Evolutionary conservation across 2,113 vertebrate genomes (phyloP).

Genomic region (Andinoacara biseriatus): DNA sequence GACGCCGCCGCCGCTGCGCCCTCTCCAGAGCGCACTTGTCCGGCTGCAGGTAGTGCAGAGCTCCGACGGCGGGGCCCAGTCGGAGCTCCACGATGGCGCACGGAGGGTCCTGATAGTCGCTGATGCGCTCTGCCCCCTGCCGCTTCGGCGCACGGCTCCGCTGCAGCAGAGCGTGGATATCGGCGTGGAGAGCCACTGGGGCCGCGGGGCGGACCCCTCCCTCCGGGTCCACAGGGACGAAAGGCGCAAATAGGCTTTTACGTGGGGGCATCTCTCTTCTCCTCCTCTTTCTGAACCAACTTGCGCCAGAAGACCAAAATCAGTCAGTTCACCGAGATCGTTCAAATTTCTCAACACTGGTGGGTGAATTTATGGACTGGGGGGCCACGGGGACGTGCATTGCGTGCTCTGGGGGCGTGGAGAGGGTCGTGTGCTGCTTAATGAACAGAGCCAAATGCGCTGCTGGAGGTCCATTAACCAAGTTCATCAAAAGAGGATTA

Average conservation of each 20-base stretch:
- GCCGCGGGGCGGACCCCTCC: conserved; percentile 12
- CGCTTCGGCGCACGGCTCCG: conserved; percentile 44
- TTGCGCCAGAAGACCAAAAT: not conserved
- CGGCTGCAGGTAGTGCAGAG: conserved; percentile 63
- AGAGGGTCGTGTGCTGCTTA: conserved; percentile 77
- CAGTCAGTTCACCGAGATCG: not conserved
- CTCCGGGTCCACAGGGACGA: conserved; percentile 34
- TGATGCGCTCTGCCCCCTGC: conserved; percentile 2
- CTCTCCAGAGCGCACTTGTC: conserved; percentile 64
- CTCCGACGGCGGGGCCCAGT: conserved; percentile 41
- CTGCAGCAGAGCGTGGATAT: conserved; percentile 59
- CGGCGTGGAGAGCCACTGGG: conserved; percentile 24
- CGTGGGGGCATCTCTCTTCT: conserved; percentile 59
- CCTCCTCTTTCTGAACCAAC: not conserved
- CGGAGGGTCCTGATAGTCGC: conserved; percentile 49
- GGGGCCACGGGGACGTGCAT: conserved; percentile 22
- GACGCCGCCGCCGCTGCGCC: conserved; percentile 76
- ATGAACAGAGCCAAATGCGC: conserved; percentile 69
- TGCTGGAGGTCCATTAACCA: conserved; percentile 76
- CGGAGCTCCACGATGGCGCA: conserved; percentile 74
- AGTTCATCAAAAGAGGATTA: conserved; percentile 86
- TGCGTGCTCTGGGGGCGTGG: conserved; percentile 73
- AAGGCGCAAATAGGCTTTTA: conserved; percentile 53
- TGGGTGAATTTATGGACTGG: conserved; percentile 64
- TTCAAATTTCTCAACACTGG: conserved; percentile 22